These are phyloP conservation scores for Caenorhabditis japonica DNA, from an alignment of 2,888 invertebrate genomes.

Conservation along the genomic window DNA sequence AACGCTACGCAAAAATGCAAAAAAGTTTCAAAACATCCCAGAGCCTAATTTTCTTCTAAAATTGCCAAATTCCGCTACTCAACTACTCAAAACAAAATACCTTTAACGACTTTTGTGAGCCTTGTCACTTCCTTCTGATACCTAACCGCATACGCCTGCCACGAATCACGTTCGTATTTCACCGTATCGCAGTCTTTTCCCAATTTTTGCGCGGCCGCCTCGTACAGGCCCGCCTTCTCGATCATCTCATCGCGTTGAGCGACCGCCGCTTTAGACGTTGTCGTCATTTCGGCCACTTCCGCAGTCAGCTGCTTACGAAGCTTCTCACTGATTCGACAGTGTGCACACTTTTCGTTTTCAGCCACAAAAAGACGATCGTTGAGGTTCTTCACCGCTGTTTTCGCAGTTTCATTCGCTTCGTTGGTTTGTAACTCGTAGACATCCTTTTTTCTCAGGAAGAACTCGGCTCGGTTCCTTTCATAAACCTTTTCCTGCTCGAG, in stretches of 20 bases:
- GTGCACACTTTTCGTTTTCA: slow-evolving; percentile 44
- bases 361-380: slow-evolving; percentile 41
- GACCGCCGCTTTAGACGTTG: slow-evolving; percentile 11
- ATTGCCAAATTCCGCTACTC: too few species aligned
- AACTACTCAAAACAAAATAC: too few species aligned
- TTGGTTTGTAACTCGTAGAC: slow-evolving; percentile 12
- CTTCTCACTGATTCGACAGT: slow-evolving; percentile 34
- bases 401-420: slow-evolving; percentile 8
- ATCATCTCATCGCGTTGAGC: slow-evolving; percentile 16
- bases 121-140: slow-evolving; percentile 20
- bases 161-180: slow-evolving; percentile 36
- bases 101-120: slow-evolving; percentile 14
- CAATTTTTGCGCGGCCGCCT: slow-evolving; percentile 18
- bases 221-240: slow-evolving; percentile 6
- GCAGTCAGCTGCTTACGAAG: slow-evolving; percentile 23
- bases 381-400: slow-evolving; percentile 32
- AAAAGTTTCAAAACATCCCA: too few species aligned
- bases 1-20: too few species aligned
- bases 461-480: slow-evolving; percentile 37
- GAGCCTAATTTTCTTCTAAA: too few species aligned
- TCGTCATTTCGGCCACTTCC: slow-evolving; percentile 35
- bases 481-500: slow-evolving; percentile 11
- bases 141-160: slow-evolving; percentile 19
- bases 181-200: slow-evolving; percentile 31
- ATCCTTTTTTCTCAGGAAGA: slow-evolving; percentile 5